A percentile compares a stretch with the other conserved stretches of the same genome.
These are phyloP conservation scores for Moxostoma hubbsi DNA, from an alignment of 2,797 vertebrate species.

Conservation along the genomic window DNA sequence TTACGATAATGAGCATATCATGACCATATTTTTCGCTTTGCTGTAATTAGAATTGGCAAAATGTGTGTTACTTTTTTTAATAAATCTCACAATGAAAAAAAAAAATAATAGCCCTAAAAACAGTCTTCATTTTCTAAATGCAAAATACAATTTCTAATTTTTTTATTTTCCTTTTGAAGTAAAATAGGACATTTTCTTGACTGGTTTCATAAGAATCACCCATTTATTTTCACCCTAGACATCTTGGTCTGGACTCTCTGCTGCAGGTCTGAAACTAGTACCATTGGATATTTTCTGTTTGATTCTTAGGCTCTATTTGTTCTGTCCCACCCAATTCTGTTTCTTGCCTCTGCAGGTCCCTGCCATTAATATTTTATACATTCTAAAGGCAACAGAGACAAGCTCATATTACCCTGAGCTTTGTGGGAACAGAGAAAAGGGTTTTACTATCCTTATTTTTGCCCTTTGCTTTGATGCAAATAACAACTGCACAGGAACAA, in stretches of 20 bases:
- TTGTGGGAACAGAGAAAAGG: constrained; percentile 68
- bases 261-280: not conserved
- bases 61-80: no score
- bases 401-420: constrained; percentile 66
- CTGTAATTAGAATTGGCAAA: no score
- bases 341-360: constrained; percentile 49
- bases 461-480: not conserved
- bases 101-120: no score
- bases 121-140: no score
- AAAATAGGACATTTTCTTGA: not conserved
- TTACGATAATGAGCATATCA: no score
- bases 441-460: constrained; percentile 29
- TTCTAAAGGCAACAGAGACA: constrained; percentile 60
- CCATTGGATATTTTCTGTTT: not conserved
- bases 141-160: no score
- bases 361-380: constrained; percentile 76
- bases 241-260: not conserved
- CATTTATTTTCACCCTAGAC: not conserved
- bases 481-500: not conserved
- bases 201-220: not conserved
- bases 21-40: no score
- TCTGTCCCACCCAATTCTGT: constrained; percentile 21
- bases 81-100: no score
- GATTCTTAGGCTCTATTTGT: not conserved
- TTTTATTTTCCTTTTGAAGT: no score